phyloP scores from a whole-genome alignment of 2,888 invertebrate genomes.

The Ormyrus nitidulus region DNA sequence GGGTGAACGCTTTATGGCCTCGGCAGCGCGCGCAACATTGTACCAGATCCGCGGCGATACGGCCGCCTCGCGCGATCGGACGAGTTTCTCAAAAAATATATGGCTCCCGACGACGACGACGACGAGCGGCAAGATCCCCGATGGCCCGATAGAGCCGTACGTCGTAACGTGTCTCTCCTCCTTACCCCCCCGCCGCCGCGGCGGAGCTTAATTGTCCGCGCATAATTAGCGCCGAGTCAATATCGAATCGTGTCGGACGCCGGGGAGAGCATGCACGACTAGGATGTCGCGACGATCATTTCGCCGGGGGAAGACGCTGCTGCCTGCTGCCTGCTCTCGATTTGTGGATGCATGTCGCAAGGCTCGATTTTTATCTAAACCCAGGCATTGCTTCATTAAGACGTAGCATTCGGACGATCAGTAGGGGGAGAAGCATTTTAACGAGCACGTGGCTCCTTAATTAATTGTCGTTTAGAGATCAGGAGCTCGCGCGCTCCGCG shows the following conservation, averaged over 20 bases:
- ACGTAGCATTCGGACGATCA: neutral
- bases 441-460: constrained; percentile 49
- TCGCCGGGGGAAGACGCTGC: neutral
- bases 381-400: constrained; percentile 49
- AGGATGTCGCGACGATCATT: constrained; percentile 42
- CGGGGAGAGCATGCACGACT: neutral
- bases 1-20: constrained; percentile 37
- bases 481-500: neutral
- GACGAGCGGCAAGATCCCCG: constrained; percentile 6
- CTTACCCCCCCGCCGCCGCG: neutral
- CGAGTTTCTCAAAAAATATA: constrained; percentile 2
- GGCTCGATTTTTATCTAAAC: constrained; percentile 40
- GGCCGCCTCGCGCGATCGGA: constrained; percentile 2
- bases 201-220: constrained; percentile 61
- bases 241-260: constrained; percentile 23
- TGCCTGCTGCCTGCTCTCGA: neutral
- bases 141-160: constrained; percentile 56
- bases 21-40: constrained; percentile 18
- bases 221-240: constrained; percentile 61
- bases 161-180: constrained; percentile 4
- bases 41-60: constrained; percentile 22
- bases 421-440: constrained; percentile 18
- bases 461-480: constrained; percentile 43
- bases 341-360: constrained; percentile 27
- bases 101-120: too few species aligned